Evolutionary conservation across 2,888 invertebrate genomes (phyloP), one percentile per base, ranked within the genome.

Genomic region (Aleiodes testaceus): DNA sequence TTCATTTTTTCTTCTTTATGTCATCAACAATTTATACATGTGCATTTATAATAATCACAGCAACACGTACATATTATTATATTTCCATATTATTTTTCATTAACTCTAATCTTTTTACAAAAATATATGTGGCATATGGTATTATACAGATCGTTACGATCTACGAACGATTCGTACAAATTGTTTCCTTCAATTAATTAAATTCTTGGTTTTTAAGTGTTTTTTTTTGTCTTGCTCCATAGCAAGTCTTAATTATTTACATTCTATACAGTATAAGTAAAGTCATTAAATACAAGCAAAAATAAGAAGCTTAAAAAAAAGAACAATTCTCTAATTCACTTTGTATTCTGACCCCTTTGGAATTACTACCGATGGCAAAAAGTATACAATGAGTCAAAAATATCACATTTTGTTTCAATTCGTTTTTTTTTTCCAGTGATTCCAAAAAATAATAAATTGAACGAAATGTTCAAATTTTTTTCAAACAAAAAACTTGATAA

Each of bases 351-450:
- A 53, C 30, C 30, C 53, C 53, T 69, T 69, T 61, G 61, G 50
- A 69, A 50, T 49, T 53, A 30, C 53, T 30, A 22, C 12, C 9
- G 36, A 30, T 26, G 53, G 68, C 50, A 42, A 20, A 52, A 44
- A 52, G 36, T 67, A 16, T 49, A 20, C 42, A 61, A 61, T 49
- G 49, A 20, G 49, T 49, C 36, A 36, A 69, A 69, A 49, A 69
- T 69, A 69, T 69, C 68, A 69, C 68, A 63, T 49, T 36, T 69
- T 63, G 61, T 61, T 69, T 66, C 42, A 49, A 49, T 55, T 69
- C 47, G 61, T 69, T 47, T 61, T 14, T 53, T 20, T 53, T 20
- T 9, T 26, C 5, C 26, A 26, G 30, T n/a, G 53, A 53, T 53
- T 20, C 53, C 53, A n/a, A 50, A 11, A 50, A 50, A 50, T 22